phyloP scores from a whole-genome alignment of 2,113 vertebrate genomes.

The Chascanopsetta lugubris region DNA sequence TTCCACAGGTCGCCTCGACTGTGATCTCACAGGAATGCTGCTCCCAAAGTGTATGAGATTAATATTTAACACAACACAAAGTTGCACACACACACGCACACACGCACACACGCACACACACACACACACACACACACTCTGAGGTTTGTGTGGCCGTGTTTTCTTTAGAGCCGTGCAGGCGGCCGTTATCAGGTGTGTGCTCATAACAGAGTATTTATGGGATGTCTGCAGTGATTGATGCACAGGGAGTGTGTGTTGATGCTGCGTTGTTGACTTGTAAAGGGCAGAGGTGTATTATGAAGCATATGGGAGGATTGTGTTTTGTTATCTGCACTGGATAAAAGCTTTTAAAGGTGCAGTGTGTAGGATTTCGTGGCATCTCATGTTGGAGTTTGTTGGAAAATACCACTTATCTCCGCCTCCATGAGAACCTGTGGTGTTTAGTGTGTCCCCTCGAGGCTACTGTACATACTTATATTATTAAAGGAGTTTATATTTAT shows the following conservation, averaged over 20 bases:
- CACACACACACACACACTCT: constrained; percentile 35
- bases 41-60: constrained; percentile 64
- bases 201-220: constrained; percentile 68
- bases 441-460: no score
- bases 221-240: constrained; percentile 66
- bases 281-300: background rate
- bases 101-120: no score
- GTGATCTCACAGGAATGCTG: constrained; percentile 71
- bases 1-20: constrained; percentile 63
- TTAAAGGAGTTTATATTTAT: no score
- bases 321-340: no score
- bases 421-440: no score
- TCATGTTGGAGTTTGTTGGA: no score
- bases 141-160: constrained; percentile 55
- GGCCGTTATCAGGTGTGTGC: constrained; percentile 53
- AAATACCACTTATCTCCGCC: no score
- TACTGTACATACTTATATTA: no score
- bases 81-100: background rate
- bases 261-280: constrained; percentile 35
- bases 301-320: no score
- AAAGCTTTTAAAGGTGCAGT: no score
- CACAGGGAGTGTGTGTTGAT: constrained; percentile 55
- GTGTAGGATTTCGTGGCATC: no score
- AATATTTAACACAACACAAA: constrained; percentile 77
- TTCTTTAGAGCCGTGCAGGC: constrained; percentile 57